Conservation (phyloP, 2,888 invertebrate genomes). For the Erebia epiphron region DNA sequence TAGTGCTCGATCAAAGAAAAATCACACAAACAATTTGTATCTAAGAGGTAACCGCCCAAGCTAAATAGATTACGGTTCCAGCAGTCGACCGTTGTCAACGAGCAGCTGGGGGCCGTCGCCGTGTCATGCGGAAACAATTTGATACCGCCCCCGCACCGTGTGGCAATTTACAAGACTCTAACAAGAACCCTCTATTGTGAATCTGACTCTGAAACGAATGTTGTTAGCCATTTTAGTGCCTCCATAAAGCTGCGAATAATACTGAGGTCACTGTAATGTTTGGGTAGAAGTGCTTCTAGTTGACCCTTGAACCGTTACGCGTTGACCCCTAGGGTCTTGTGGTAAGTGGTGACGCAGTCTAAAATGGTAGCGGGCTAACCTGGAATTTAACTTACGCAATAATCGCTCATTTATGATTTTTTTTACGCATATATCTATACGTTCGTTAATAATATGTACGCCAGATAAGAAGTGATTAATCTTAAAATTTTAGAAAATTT, state of each 20-base stretch:
- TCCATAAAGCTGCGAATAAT: neutral
- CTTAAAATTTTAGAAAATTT: neutral
- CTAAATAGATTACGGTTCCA: constrained; percentile 49
- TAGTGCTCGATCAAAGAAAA: neutral
- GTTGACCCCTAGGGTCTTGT: too few species aligned
- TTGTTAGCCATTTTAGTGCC: neutral
- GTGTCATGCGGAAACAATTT: constrained; percentile 47
- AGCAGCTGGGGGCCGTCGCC: constrained; percentile 47
- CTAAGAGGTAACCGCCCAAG: constrained; percentile 30
- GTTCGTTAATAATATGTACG: too few species aligned
- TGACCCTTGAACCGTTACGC: too few species aligned
- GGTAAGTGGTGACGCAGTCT: too few species aligned
- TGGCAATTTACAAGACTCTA: constrained; percentile 45
- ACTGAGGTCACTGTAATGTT: neutral
- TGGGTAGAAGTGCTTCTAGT: too few species aligned
- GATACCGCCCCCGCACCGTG: constrained; percentile 42
- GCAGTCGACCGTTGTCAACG: constrained; percentile 48
- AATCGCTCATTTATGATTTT: too few species aligned
- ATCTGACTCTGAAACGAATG: constrained; percentile 25
- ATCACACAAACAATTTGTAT: constrained; percentile 26
- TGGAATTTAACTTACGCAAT: too few species aligned
- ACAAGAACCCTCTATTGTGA: constrained; percentile 37
- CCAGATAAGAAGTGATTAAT: neutral
- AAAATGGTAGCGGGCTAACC: too few species aligned
- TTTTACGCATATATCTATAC: too few species aligned